phyloP scores from a whole-genome alignment of 1,140 invertebrate species.

The Vanessa tameamea region DNA sequence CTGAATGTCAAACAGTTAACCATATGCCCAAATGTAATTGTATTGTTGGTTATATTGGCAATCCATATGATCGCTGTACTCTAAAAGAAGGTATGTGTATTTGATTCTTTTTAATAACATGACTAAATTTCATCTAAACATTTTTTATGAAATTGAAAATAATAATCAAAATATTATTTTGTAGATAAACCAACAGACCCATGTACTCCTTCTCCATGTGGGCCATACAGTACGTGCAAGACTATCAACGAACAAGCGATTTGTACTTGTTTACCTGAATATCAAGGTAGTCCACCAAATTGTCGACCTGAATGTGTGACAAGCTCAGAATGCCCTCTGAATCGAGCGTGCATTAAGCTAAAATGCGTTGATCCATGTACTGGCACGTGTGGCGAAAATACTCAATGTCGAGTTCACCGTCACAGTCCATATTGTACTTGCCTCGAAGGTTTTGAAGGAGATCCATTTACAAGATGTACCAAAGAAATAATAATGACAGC shows the following conservation, averaged over 20 bases:
- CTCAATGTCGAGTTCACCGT: constrained; percentile 85
- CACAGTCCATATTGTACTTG: constrained; percentile 86
- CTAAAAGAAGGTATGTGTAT: constrained; percentile 79
- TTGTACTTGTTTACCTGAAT: constrained; percentile 86
- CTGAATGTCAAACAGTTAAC: constrained; percentile 87
- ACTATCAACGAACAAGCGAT: constrained; percentile 83
- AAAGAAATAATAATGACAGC: constrained; percentile 69
- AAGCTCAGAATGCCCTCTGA: constrained; percentile 85
- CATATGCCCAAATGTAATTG: constrained; percentile 88
- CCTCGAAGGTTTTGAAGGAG: constrained; percentile 81
- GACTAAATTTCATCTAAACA: not conserved
- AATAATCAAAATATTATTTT: constrained; percentile 38
- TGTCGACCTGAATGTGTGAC: constrained; percentile 87
- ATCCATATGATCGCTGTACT: constrained; percentile 84
- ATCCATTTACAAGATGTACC: constrained; percentile 83
- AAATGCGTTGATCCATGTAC: constrained; percentile 86
- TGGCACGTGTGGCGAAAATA: constrained; percentile 87
- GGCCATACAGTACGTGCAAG: constrained; percentile 86
- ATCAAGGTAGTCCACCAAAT: constrained; percentile 86
- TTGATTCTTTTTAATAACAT: not conserved
- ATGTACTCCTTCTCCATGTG: constrained; percentile 83
- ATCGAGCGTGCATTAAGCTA: constrained; percentile 84
- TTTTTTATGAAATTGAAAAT: not conserved
- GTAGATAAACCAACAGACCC: constrained; percentile 75
- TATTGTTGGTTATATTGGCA: constrained; percentile 83